Evolutionary conservation across 2,797 vertebrate species (phyloP), one percentile per base, ranked within the genome.

Genomic region (Cyclura pinguis): DNA sequence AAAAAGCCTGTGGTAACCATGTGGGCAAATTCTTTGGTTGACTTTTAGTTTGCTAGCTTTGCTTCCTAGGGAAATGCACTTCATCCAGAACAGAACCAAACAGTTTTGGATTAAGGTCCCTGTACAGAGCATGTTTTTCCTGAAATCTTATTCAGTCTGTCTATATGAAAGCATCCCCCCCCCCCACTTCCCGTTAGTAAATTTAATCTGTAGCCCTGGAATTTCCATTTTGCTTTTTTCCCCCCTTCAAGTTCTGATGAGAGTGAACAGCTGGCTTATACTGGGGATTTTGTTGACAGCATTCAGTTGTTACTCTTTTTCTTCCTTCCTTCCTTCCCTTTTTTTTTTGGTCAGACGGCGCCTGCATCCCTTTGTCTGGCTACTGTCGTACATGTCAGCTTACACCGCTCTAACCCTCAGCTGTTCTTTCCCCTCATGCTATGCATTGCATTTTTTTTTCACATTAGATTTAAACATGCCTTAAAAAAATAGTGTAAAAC

Each of bases 331-430:
- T 42, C 32, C 42, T 69, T n/a, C 24, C 0, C 38, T 3, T 27
- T 50, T 73, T 84, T 89, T 24, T 67, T 88, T 92, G 89, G 94
- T 94, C 94, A 97, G 97, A 96, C 96, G 90, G 95, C 74, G 91
- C 94, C 95, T 96, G 92, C 94, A 93, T 96, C 92, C 78, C 95
- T 96, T 94, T 96, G 96, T 97, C 97, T 97, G 97, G 96, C 97
- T 97, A 97, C 97, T 95, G 96, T 97, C 97, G 97, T 96, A 97
- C 96, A 96, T 97, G 96, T 97, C 96, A 97, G 94, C 92, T 95
- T 93, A 92, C 91, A 91, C 94, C 94, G 3, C 93, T 95, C 95
- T 93, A 95, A 0, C 88, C 95, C 94, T 97, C 97, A 97, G 97
- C 97, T 97, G 96, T 97, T 97, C 94, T 92, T 95, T 94, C 93